phyloP scores from a whole-genome alignment of 2,113 vertebrate species.

The Serilophus lunatus region DNA sequence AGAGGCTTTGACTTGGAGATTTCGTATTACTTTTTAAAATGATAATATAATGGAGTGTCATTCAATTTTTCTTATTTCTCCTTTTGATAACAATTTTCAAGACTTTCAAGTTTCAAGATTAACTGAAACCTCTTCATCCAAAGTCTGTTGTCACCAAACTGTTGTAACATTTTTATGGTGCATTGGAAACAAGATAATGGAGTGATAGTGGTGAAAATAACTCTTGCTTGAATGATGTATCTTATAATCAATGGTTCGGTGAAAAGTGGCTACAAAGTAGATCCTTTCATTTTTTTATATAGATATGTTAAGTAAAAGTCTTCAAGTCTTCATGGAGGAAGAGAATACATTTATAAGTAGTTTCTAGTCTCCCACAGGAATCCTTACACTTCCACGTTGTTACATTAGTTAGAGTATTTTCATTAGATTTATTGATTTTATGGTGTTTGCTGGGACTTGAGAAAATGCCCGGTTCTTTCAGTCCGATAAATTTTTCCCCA shows the following conservation, averaged over 20 bases:
- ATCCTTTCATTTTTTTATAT: background rate
- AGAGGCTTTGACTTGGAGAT: background rate
- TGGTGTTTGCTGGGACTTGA: background rate
- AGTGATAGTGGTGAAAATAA: background rate
- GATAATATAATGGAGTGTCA: background rate
- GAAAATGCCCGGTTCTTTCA: background rate
- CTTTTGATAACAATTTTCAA: background rate
- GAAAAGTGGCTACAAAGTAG: background rate
- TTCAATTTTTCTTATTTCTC: background rate
- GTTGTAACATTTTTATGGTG: background rate
- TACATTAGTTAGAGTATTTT: background rate
- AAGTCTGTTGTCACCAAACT: background rate
- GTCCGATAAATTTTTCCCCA: rapidly evolving
- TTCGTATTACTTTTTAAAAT: background rate
- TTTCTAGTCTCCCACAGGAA: background rate
- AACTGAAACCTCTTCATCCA: background rate
- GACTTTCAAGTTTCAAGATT: background rate
- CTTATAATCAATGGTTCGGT: background rate
- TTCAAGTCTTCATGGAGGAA: background rate
- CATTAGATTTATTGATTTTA: background rate
- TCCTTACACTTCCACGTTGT: background rate
- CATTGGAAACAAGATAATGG: background rate
- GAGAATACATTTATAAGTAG: background rate
- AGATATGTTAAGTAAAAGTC: background rate
- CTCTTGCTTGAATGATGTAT: background rate